A percentile compares a stretch with the other conserved stretches of the same genome.
Evolutionary conservation across 1,140 invertebrate species (phyloP).

Genomic region (Nilaparvata lugens): DNA sequence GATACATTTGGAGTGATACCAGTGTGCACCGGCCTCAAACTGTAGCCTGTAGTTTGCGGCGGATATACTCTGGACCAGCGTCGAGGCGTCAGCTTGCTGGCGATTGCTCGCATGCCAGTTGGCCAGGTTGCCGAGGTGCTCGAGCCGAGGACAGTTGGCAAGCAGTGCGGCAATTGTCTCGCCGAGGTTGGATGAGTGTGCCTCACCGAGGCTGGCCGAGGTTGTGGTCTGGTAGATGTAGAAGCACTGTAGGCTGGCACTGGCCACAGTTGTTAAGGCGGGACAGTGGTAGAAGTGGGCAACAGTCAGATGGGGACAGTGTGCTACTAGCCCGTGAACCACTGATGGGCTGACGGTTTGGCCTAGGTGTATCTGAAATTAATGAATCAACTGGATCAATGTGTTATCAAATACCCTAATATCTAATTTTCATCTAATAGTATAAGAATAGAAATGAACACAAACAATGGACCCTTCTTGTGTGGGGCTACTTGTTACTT

Average conservation of each 20-base stretch:
- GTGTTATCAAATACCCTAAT: too few species aligned
- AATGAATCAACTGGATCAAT: slow-evolving; percentile 37
- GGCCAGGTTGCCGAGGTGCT: slow-evolving; percentile 37
- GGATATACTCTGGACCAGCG: slow-evolving; percentile 25
- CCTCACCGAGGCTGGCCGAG: too few species aligned
- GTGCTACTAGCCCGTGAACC: slow-evolving; percentile 34
- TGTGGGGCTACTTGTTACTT: too few species aligned
- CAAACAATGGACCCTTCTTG: too few species aligned
- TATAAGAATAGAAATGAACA: too few species aligned
- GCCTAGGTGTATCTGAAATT: slow-evolving; percentile 34
- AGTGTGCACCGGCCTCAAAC: slow-evolving; percentile 38
- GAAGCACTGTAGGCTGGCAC: slow-evolving; percentile 36
- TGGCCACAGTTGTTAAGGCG: slow-evolving; percentile 31
- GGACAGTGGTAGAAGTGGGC: slow-evolving; percentile 38
- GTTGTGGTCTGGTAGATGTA: slow-evolving; percentile 40
- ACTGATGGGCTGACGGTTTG: slow-evolving; percentile 32
- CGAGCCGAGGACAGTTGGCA: slow-evolving; percentile 33
- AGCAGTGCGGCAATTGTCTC: slow-evolving; percentile 34
- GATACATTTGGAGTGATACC: slow-evolving; percentile 39
- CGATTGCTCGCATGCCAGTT: slow-evolving; percentile 33
- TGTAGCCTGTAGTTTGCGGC: slow-evolving; percentile 38
- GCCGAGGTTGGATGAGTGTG: too few species aligned
- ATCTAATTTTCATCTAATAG: too few species aligned
- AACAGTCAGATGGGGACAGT: slow-evolving; percentile 33
- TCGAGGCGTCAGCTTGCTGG: too few species aligned